Percentiles rank a stretch among this genome's conserved stretches.
Conservation (phyloP, 2,113 vertebrate species). For the Corythoichthys haematopterus region DNA sequence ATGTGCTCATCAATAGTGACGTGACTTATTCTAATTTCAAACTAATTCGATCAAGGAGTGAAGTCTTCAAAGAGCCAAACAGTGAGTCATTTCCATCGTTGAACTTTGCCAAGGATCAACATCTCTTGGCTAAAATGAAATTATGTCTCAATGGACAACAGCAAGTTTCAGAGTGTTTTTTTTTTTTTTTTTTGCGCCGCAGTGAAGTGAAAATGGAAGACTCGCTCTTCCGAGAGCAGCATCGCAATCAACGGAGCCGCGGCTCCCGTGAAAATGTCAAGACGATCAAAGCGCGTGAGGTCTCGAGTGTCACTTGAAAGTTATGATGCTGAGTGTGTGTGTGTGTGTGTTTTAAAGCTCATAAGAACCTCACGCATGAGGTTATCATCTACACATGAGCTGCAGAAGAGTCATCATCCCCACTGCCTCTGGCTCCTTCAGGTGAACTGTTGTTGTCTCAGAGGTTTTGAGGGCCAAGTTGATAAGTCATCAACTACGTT, state of each 20-base stretch:
- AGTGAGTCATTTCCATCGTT: constrained; percentile 39
- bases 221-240: constrained; percentile 36
- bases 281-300: constrained; percentile 19
- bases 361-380: neutral
- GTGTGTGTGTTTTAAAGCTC: neutral
- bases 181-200: constrained; percentile 35
- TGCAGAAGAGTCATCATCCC: neutral
- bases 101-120: constrained; percentile 45
- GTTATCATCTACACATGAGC: neutral
- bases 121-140: constrained; percentile 48
- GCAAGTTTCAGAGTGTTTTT: constrained; percentile 11
- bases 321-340: neutral
- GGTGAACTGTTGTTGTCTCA: constrained; percentile 18
- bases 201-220: constrained; percentile 44
- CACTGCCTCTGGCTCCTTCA: constrained; percentile 9
- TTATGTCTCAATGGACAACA: constrained; percentile 32
- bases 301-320: neutral
- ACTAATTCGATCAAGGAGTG: neutral
- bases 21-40: neutral
- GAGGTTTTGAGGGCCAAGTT: neutral
- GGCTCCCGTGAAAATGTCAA: constrained; percentile 52
- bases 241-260: constrained; percentile 46
- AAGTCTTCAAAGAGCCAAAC: constrained; percentile 20
- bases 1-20: neutral
- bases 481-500: neutral